A percentile compares a stretch with the other conserved stretches of the same genome.
Conservation (phyloP, 2,797 vertebrate species). For the Peromyscus melanophrys region DNA sequence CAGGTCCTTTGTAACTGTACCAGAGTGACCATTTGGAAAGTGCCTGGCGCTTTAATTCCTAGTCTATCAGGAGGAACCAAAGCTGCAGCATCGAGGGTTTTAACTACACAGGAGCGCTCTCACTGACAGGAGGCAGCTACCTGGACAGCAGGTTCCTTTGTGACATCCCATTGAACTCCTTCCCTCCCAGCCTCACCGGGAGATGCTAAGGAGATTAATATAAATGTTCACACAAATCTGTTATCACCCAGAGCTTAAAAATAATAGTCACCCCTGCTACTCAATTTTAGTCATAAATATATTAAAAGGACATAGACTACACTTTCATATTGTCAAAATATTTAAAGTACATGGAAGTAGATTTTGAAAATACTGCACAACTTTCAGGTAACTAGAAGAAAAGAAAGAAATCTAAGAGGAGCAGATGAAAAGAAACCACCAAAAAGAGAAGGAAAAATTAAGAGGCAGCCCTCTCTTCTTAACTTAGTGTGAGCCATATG, state of each 20-base stretch:
- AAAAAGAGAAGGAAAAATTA: neutral
- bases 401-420: neutral
- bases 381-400: neutral
- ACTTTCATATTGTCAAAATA: neutral
- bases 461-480: neutral
- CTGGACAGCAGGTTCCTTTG: neutral
- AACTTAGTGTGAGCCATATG: neutral
- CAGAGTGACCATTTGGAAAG: neutral
- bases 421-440: neutral
- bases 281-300: neutral
- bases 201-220: neutral
- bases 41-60: neutral
- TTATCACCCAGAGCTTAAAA: neutral
- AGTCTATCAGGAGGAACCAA: neutral
- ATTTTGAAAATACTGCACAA: neutral
- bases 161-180: too few species aligned
- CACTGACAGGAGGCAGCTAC: neutral
- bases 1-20: too few species aligned
- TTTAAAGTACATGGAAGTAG: conserved; percentile 8
- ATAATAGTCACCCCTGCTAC: neutral
- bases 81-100: neutral
- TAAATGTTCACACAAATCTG: neutral
- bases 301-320: neutral
- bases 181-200: neutral
- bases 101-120: neutral